These are phyloP conservation scores for Poeciliopsis infans DNA, from an alignment of 2,797 vertebrate genomes.

Conservation along the genomic window DNA sequence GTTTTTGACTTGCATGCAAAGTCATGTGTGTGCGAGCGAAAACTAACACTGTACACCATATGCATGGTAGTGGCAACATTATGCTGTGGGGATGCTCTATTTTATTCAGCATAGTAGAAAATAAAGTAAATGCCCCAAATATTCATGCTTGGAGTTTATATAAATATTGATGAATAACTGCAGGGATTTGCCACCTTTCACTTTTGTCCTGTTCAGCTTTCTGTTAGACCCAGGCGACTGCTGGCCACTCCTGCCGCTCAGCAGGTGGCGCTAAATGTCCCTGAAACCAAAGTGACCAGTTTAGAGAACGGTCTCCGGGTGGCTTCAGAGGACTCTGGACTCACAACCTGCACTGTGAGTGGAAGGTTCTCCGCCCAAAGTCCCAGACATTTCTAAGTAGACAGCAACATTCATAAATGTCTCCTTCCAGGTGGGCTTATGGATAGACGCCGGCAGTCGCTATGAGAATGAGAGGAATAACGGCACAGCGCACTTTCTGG, in stretches of 20 bases:
- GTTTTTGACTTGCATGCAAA: background rate
- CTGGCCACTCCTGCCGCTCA: slow-evolving; percentile 80
- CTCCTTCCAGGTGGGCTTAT: slow-evolving; percentile 90
- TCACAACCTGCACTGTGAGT: slow-evolving; percentile 93
- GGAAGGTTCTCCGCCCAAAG: background rate
- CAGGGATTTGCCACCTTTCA: background rate
- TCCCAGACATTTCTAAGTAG: background rate
- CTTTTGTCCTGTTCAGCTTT: slow-evolving; percentile 59
- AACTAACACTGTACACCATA: background rate
- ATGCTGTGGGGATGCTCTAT: background rate
- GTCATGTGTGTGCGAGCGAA: background rate
- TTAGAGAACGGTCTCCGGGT: slow-evolving; percentile 93
- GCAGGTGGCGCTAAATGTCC: slow-evolving; percentile 91
- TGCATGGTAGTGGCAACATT: background rate
- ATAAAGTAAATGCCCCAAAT: background rate
- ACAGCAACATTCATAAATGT: background rate
- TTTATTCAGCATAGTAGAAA: background rate
- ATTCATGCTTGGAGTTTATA: background rate
- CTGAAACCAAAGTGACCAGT: slow-evolving; percentile 90
- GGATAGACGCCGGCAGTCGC: slow-evolving; percentile 97
- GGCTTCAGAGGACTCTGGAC: slow-evolving; percentile 93
- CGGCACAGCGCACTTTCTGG: slow-evolving; percentile 97
- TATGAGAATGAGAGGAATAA: slow-evolving; percentile 98
- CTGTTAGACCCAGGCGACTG: slow-evolving; percentile 65
- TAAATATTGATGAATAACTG: background rate